Base-by-base conservation (phyloP, 2,888 invertebrate genomes). In the Standfussiana lucernea region DNA sequence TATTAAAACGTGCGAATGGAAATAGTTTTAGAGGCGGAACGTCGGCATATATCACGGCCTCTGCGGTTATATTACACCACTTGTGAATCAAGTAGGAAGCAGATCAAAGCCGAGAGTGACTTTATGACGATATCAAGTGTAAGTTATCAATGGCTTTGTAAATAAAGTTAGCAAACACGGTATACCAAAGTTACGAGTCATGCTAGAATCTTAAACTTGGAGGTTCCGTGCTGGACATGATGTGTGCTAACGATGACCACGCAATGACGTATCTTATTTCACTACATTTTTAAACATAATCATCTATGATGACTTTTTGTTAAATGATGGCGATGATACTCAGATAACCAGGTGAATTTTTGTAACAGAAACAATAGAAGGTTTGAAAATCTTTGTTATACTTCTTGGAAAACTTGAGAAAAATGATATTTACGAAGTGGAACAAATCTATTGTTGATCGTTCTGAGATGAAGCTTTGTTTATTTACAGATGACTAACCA, bases 1-100 rank as follows among this genome's bases (percentile, higher is more conserved):
- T 86, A 83, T 87, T 86, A 80, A 75, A 83, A 82, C 79, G 87
- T 82, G 75, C 75, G 79, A 88, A 88, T 87, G 73, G 78, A 88
- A 90, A 88, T 88, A 88, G 79, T 82, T 85, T 79, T 74, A 80
- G 73, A 85, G 85, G 83, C 77, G 72, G 59, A 72, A 75, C 71
- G 72, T 78, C 73, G 45, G 62, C 84, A 72, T 80, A 84, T 76
- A 79, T 84, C 78, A 81, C 79, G 65, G 66, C 74, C 47, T 65
- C 64, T 75, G 70, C 65, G 78, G 86, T 74, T 79, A 85, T 85
- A 79, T 75, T 80, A 77, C 79, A 70, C 56, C 67, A 76, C 65
- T 85, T 68, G 73, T 72, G 75, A 81, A 77, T 75, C 65, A 78
- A 83, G 65, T 81, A 75, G 66, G 80, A 76, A 77, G 75, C 69